These are phyloP conservation scores for Calameuta pallipes DNA, from an alignment of 2,888 invertebrate genomes.

Conservation along the genomic window DNA sequence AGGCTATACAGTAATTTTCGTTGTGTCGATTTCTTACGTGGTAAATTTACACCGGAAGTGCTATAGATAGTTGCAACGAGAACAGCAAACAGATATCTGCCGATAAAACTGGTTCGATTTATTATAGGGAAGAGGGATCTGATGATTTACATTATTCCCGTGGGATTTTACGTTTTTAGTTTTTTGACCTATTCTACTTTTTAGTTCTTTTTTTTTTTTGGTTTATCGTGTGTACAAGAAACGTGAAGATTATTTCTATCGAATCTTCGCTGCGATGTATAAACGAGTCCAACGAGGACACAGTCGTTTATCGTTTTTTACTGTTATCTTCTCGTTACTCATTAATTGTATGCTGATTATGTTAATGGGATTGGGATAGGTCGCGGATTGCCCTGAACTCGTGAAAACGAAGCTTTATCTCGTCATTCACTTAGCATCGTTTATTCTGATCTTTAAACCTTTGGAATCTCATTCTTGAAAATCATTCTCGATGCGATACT, in stretches of 20 bases:
- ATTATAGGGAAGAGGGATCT: conserved; percentile 11
- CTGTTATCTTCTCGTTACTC: background rate
- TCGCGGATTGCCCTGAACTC: conserved; percentile 4
- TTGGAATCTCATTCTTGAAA: background rate
- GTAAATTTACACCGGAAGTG: background rate
- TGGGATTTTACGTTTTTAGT: background rate
- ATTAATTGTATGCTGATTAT: background rate
- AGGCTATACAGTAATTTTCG: background rate
- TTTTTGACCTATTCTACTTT: no score
- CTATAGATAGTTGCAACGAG: conserved; percentile 1
- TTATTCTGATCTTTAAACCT: background rate
- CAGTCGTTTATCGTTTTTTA: background rate
- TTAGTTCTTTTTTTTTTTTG: no score
- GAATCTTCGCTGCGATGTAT: background rate
- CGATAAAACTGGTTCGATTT: conserved; percentile 21
- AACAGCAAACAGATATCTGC: conserved; percentile 10
- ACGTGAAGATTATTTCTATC: background rate
- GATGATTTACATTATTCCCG: background rate
- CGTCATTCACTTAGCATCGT: background rate
- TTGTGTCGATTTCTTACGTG: background rate
- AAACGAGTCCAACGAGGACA: background rate
- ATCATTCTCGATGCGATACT: background rate
- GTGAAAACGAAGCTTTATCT: background rate
- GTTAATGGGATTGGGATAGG: conserved; percentile 15
- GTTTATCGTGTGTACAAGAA: background rate